Evolutionary conservation across 2,113 vertebrate species (phyloP).

Genomic region (Tetraodon nigroviridis): DNA sequence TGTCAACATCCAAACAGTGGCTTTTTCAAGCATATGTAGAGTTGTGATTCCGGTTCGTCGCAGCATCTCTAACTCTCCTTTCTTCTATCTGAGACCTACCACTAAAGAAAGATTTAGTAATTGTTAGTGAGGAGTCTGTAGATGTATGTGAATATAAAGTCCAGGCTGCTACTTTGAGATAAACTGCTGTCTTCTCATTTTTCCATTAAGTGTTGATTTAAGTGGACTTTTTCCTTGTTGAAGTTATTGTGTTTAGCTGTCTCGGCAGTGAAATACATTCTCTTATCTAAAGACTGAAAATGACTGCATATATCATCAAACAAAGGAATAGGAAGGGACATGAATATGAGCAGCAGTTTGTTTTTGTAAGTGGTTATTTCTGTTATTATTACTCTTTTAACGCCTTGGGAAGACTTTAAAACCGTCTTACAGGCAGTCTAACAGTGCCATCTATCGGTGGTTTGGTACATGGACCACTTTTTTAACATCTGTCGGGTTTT

Average conservation of each 20-base stretch:
- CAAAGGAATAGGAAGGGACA: conserved; percentile 15
- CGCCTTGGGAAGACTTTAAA: background rate
- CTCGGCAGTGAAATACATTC: conserved; percentile 16
- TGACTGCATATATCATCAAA: conserved; percentile 15
- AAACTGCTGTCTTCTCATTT: conserved; percentile 6
- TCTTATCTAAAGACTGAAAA: conserved; percentile 5
- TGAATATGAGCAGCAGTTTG: conserved; percentile 16
- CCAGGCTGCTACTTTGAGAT: conserved; percentile 8
- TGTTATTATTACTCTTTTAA: conserved; percentile 8
- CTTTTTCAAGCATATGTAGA: background rate
- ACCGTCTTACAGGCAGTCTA: conserved; percentile 1
- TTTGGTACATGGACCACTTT: conserved; percentile 8
- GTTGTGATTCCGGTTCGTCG: background rate
- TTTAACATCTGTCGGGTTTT: background rate
- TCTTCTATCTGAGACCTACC: background rate
- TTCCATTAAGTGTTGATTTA: conserved; percentile 7
- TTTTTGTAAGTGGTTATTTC: conserved; percentile 16
- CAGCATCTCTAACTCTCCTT: background rate
- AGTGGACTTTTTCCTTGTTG: conserved; percentile 25
- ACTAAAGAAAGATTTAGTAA: background rate
- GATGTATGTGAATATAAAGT: background rate
- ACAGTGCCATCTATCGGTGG: conserved; percentile 55
- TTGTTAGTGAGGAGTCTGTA: too few relatives aligned
- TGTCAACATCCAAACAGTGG: too few relatives aligned
- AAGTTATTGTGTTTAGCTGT: conserved; percentile 9